These are phyloP conservation scores for Eubucco bourcierii DNA, from an alignment of 2,113 vertebrate genomes.

Conservation along the genomic window DNA sequence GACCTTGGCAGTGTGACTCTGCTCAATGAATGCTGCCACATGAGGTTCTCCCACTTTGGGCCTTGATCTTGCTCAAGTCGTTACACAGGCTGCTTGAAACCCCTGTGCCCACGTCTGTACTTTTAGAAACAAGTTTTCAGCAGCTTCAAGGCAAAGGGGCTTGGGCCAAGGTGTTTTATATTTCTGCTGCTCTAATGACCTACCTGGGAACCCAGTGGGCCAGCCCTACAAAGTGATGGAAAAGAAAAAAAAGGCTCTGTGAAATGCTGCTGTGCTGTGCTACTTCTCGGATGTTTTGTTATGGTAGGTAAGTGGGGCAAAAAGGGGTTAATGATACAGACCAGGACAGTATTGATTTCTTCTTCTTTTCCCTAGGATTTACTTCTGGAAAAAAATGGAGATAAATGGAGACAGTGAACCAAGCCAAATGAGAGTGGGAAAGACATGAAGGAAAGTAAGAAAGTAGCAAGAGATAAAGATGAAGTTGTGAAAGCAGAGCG, in stretches of 20 bases:
- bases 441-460: not conserved
- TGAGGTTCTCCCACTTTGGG: not conserved
- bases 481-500: not conserved
- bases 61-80: constrained; percentile 19
- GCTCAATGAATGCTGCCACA: not conserved
- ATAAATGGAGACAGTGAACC: not conserved
- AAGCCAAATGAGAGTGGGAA: not conserved
- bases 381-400: not conserved
- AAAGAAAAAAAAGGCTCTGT: not conserved
- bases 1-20: not conserved
- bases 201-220: not conserved
- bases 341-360: not conserved
- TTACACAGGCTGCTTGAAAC: not conserved
- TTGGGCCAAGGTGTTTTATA: not conserved
- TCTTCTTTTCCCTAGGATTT: not conserved
- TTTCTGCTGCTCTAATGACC: not conserved
- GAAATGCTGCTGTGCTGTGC: not conserved
- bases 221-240: not conserved
- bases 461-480: not conserved
- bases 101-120: accelerated
- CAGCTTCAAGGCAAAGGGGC: not conserved
- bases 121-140: not conserved
- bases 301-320: not conserved
- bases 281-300: not conserved
- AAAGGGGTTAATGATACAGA: constrained; percentile 23